Percentiles rank a stretch among this genome's conserved stretches.
Conservation (phyloP, 35 echinoderm and acorn worm species). For the Antedon bifida region DNA sequence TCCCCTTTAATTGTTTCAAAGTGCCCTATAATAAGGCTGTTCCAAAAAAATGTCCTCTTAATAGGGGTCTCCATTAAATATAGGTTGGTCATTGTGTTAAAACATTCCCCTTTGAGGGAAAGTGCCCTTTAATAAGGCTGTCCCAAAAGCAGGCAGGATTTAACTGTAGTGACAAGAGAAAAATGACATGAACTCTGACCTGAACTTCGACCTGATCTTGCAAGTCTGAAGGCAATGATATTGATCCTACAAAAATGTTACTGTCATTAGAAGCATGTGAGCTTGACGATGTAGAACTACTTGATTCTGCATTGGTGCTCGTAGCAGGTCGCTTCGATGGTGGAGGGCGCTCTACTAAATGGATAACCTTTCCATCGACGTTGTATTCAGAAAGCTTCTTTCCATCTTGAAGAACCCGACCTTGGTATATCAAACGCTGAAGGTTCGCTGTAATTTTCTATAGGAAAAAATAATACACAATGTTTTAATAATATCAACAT, state of each 20-base stretch:
- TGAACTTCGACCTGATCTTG: constrained; percentile 45
- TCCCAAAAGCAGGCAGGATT: too few relatives aligned
- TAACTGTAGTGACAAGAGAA: too few relatives aligned
- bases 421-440: constrained; percentile 78
- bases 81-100: too few relatives aligned
- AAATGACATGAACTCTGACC: constrained; percentile 14
- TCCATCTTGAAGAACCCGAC: constrained; percentile 70
- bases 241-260: constrained; percentile 57
- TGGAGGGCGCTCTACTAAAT: constrained; percentile 84
- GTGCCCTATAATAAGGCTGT: too few relatives aligned
- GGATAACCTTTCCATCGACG: constrained; percentile 61
- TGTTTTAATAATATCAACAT: too few relatives aligned
- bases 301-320: background rate
- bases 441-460: constrained; percentile 58
- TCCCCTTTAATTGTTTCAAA: too few relatives aligned
- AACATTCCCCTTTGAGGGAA: too few relatives aligned
- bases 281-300: background rate
- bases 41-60: too few relatives aligned
- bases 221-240: constrained; percentile 50
- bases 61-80: too few relatives aligned
- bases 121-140: too few relatives aligned
- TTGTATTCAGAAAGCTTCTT: constrained; percentile 87
- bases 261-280: constrained; percentile 10
- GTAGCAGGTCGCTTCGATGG: constrained; percentile 28
- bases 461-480: constrained; percentile 3